Base-by-base conservation (phyloP, 2,797 vertebrate species). In the Sebastes goodei region DNA sequence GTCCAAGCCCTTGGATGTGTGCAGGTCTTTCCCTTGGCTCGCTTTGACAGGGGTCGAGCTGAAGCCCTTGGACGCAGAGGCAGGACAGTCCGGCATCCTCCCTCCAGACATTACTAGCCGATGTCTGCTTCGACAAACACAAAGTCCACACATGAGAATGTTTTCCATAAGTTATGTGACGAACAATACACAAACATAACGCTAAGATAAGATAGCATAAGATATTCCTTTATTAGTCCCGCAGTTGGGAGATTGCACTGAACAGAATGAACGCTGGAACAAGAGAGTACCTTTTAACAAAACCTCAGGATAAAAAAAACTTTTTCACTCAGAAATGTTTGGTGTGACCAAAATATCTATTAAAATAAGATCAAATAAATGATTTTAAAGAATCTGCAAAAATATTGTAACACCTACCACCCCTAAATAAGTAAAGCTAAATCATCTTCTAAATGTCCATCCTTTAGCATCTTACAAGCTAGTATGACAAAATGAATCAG, bases 41-140 rank as follows among this genome's bases (percentile, higher is more conserved):
- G 63, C 67, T 81, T 95, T 96, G 5, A 94, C 62, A 1, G 96
- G 96, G 4, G 96, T 96, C 7, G 96, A 97, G 87, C 94, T 95
- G 81, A 95, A 94, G 72, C 85, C 89, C 21, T 93, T 74, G 1
- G 84, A 88, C 0, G 86, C 88, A 7, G 89, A 86, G 1, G 89
- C 74, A 21, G 89, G 90, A 71, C 79, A 86, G 57, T 25, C 76
- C 2, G 93, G 87, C 94, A 94, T 88, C 46, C 56, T 88, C 52
- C 64, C 56, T 77, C 9, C 76, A 32, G 88, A 87, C 93, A 93
- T 91, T 6, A 75, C 74, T 11, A 71, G 23, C 49, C 25, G 63
- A 66, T 29, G 2, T 56, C 79, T 81, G 57, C 59, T 42, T 20
- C 1, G 12, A 72, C 1, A 52, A 62, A 56, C 23, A 84, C 11